Conservation (phyloP, 2,888 invertebrate species). For the Agrotis clavis region DNA sequence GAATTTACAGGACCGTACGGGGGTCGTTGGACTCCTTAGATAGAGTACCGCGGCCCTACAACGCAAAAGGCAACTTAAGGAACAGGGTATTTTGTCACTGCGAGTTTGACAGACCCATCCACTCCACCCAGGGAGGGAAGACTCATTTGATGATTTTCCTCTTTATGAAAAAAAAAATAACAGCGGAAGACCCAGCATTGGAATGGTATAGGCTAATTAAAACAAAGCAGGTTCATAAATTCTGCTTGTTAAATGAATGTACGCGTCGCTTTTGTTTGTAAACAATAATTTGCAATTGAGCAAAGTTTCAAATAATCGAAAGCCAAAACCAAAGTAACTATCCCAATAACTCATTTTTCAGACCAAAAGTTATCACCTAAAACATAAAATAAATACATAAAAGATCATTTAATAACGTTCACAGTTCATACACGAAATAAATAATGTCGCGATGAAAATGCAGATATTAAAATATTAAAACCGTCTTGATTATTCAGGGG, state of each 20-base stretch:
- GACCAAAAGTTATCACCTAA: constrained; percentile 28
- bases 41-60: too few species aligned
- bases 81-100: too few species aligned
- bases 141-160: too few species aligned
- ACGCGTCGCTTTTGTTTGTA: not conserved
- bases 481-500: constrained; percentile 87
- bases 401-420: constrained; percentile 64
- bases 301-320: not conserved
- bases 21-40: too few species aligned
- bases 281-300: not conserved
- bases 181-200: too few species aligned
- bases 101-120: too few species aligned
- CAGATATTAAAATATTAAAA: constrained; percentile 77
- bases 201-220: too few species aligned
- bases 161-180: too few species aligned
- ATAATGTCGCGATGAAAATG: constrained; percentile 68
- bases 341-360: constrained; percentile 3
- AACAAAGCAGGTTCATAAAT: not conserved
- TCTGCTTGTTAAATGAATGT: not conserved
- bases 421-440: constrained; percentile 68
- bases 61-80: too few species aligned
- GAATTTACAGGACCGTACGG: too few species aligned
- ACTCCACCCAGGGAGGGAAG: too few species aligned
- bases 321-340: constrained; percentile 21
- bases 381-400: constrained; percentile 34